These are phyloP conservation scores for Sphaeramia orbicularis DNA, from an alignment of 2,797 vertebrate species.

Conservation along the genomic window DNA sequence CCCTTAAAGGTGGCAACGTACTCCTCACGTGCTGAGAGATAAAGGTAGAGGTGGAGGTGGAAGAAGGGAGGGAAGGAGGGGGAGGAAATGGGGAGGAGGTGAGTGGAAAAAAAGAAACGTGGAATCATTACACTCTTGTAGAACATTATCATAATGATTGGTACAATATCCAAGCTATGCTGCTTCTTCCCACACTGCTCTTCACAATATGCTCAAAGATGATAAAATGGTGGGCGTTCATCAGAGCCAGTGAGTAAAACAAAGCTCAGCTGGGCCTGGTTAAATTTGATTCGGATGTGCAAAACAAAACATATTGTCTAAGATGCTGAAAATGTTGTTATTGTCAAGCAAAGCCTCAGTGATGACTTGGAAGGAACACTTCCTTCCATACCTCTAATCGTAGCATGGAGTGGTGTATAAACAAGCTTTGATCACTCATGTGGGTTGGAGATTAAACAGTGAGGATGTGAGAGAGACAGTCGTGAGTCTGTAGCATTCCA, in stretches of 20 bases:
- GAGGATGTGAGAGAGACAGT: conserved; percentile 71
- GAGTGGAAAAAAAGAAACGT: conserved; percentile 27
- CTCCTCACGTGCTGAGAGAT: conserved; percentile 93
- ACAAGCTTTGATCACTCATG: conserved; percentile 83
- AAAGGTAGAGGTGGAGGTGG: conserved; percentile 55
- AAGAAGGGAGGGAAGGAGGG: conserved; percentile 15
- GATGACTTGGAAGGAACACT: conserved; percentile 75
- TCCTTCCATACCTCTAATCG: conserved; percentile 79
- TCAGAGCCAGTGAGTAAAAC: conserved; percentile 68
- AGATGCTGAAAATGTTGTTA: conserved; percentile 76
- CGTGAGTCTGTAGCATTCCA: conserved; percentile 72
- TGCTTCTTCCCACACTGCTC: conserved; percentile 69
- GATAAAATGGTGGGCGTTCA: conserved; percentile 79
- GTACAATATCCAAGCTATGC: conserved; percentile 47
- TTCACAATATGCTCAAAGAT: conserved; percentile 65
- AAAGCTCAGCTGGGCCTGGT: conserved; percentile 69
- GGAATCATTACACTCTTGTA: conserved; percentile 45
- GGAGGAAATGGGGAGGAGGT: conserved; percentile 26
- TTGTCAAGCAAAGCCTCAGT: conserved; percentile 78
- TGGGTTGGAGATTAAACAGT: conserved; percentile 81
- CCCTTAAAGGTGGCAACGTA: conserved; percentile 99
- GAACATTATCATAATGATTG: conserved; percentile 57
- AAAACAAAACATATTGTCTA: conserved; percentile 70
- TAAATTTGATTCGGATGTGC: conserved; percentile 71
- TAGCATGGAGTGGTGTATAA: conserved; percentile 76